Conservation (phyloP, 1,140 invertebrate species). For the Drusus annulatus region DNA sequence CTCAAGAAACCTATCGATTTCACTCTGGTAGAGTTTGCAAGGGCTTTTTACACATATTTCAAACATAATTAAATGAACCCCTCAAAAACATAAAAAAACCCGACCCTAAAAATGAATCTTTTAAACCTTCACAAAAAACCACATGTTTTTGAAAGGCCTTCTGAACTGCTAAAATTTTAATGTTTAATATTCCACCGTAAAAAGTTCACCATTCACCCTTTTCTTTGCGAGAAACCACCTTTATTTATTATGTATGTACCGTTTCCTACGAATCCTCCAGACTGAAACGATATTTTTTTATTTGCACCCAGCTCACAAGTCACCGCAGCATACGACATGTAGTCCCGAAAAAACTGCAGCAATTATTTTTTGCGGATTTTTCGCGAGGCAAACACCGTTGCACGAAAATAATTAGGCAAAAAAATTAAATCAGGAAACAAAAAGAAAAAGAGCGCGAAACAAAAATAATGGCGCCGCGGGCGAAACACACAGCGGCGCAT, state of each 20-base stretch:
- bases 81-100: too few species aligned
- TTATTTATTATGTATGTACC: neutral
- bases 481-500: neutral
- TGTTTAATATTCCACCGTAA: too few species aligned
- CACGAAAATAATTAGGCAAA: slow-evolving; percentile 59
- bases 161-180: too few species aligned
- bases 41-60: too few species aligned
- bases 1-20: too few species aligned
- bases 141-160: too few species aligned
- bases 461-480: slow-evolving; percentile 40
- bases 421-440: slow-evolving; percentile 51
- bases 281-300: slow-evolving; percentile 1
- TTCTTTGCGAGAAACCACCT: neutral
- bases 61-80: too few species aligned
- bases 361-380: slow-evolving; percentile 56
- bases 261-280: neutral
- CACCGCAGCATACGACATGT: neutral
- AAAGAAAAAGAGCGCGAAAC: slow-evolving; percentile 53
- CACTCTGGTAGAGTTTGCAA: too few species aligned
- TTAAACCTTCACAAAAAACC: too few species aligned
- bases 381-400: slow-evolving; percentile 50
- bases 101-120: too few species aligned
- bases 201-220: neutral
- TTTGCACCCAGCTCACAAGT: neutral
- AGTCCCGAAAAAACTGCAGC: slow-evolving; percentile 52